Percentiles rank a stretch among this genome's conserved stretches.
These are phyloP conservation scores for Drosophila buzzatii DNA, from an alignment of 2,888 invertebrate genomes.

Conservation along the genomic window DNA sequence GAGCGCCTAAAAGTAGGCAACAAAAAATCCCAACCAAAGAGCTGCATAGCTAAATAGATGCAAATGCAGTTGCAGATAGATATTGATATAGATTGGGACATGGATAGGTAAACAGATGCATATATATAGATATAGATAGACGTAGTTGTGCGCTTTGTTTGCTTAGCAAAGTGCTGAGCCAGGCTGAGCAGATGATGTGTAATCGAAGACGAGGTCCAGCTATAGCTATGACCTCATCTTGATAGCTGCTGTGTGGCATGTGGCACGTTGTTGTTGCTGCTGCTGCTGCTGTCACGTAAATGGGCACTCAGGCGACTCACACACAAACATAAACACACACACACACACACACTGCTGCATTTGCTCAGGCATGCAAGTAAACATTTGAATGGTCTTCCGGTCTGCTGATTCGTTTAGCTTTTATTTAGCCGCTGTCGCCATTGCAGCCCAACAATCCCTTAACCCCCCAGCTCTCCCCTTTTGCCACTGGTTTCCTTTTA, in stretches of 20 bases:
- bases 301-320: slow-evolving; percentile 57
- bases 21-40: slow-evolving; percentile 5
- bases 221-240: slow-evolving; percentile 67
- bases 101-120: not conserved
- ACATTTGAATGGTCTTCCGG: slow-evolving; percentile 74
- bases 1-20: slow-evolving; percentile 64
- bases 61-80: slow-evolving; percentile 2
- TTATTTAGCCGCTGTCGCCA: slow-evolving; percentile 51
- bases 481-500: not conserved
- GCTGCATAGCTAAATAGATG: slow-evolving; percentile 32
- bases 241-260: slow-evolving; percentile 28
- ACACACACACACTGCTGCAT: slow-evolving; percentile 19
- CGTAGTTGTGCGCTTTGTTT: slow-evolving; percentile 47
- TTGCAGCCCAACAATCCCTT: not conserved
- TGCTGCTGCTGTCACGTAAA: slow-evolving; percentile 48
- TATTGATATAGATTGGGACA: not conserved
- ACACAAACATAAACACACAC: slow-evolving; percentile 24
- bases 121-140: slow-evolving; percentile 7
- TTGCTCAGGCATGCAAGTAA: slow-evolving; percentile 55
- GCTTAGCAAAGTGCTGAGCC: slow-evolving; percentile 65
- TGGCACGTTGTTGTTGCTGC: slow-evolving; percentile 21
- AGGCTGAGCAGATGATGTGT: slow-evolving; percentile 45
- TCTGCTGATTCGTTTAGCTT: slow-evolving; percentile 75
- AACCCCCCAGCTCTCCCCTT: not conserved
- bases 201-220: slow-evolving; percentile 67